These are phyloP conservation scores for Heteronetta atricapilla DNA, from an alignment of 2,113 vertebrate species.

Conservation along the genomic window DNA sequence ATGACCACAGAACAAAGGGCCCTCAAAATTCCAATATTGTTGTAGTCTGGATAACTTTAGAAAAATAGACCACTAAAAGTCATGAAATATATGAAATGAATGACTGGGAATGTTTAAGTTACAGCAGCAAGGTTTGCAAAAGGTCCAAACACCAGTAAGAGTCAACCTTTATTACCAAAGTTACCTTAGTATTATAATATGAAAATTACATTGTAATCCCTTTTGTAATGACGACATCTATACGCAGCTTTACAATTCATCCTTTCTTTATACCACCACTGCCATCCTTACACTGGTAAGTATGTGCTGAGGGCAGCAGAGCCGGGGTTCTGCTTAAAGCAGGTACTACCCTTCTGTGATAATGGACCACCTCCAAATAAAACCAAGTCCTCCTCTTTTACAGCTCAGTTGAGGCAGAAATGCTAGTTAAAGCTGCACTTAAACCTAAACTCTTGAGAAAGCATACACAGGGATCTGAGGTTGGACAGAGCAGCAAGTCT, in stretches of 20 bases:
- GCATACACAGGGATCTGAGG: background rate
- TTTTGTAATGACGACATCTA: background rate
- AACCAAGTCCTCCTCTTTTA: background rate
- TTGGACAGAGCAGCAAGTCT: background rate
- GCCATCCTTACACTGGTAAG: background rate
- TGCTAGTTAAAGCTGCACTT: background rate
- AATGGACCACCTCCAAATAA: background rate
- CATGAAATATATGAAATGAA: background rate
- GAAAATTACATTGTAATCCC: background rate
- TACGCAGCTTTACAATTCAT: background rate
- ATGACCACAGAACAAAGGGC: background rate
- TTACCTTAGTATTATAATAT: background rate
- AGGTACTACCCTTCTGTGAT: background rate
- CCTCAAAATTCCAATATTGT: background rate
- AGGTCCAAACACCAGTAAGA: background rate
- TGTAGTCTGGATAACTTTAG: background rate
- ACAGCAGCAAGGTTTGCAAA: background rate
- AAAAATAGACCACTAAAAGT: background rate
- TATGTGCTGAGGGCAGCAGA: background rate
- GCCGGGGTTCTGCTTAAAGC: background rate
- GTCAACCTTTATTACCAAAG: background rate
- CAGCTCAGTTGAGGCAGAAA: background rate
- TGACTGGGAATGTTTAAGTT: background rate
- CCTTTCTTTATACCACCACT: background rate
- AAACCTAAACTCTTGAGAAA: background rate